Conservation (phyloP, 2,113 vertebrate genomes). For the Atractosteus spatula region DNA sequence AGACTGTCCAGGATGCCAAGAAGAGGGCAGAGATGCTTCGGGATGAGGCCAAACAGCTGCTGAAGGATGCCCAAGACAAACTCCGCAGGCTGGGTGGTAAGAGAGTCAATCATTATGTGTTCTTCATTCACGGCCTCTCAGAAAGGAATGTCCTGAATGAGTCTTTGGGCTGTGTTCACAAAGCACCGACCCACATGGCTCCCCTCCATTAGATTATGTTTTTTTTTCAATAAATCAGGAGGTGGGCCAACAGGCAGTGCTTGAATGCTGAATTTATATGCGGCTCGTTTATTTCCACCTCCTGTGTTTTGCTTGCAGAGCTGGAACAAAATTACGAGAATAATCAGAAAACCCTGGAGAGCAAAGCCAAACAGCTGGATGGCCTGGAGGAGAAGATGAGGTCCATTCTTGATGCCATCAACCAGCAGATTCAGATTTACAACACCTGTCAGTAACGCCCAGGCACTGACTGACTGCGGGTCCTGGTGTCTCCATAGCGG, state of each 20-base stretch:
- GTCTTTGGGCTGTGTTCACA: too few relatives aligned
- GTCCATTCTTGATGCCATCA: slow-evolving; percentile 84
- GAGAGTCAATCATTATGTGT: slow-evolving; percentile 4
- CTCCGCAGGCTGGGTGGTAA: slow-evolving; percentile 82
- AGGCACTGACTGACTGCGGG: slow-evolving; percentile 4
- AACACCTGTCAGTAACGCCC: slow-evolving; percentile 86
- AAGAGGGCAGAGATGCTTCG: slow-evolving; percentile 78
- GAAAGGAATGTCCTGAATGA: not conserved
- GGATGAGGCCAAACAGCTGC: slow-evolving; percentile 79
- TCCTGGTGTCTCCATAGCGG: not conserved
- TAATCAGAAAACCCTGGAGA: slow-evolving; percentile 82
- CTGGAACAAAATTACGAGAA: slow-evolving; percentile 86
- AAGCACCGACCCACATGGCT: too few relatives aligned
- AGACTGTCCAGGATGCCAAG: slow-evolving; percentile 74
- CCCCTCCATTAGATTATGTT: too few relatives aligned
- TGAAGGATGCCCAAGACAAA: slow-evolving; percentile 81
- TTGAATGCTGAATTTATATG: too few relatives aligned
- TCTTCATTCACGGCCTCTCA: too few relatives aligned
- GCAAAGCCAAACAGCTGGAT: slow-evolving; percentile 85
- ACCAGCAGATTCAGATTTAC: slow-evolving; percentile 95
- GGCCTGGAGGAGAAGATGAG: slow-evolving; percentile 93
- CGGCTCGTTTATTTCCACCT: too few relatives aligned
- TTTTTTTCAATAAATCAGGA: too few relatives aligned
- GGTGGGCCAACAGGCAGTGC: too few relatives aligned
- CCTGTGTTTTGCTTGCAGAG: slow-evolving; percentile 51